Evolutionary conservation across 2,113 vertebrate genomes (phyloP), one percentile per base, ranked within the genome.

Genomic region (Noturus placidus): DNA sequence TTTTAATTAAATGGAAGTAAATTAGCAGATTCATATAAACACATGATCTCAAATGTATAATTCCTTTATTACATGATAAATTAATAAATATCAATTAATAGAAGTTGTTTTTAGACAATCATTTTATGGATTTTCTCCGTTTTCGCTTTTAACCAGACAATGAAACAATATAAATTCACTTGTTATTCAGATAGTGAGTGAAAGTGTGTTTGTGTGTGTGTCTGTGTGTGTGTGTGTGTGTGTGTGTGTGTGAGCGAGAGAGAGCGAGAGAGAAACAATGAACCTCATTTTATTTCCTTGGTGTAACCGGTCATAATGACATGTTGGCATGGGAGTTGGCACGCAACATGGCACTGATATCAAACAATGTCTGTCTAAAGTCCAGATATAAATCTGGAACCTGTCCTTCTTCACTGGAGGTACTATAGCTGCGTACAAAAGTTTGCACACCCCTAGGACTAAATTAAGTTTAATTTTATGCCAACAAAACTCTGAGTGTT

Each of bases 281-380:
- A 88, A 90, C 85, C 81, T 89, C 11, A 13, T 8, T 84, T 82
- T 33, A 13, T 59, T 54, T 88, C 91, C 42, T 46, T 15, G 76
- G 4, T 63, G 83, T 7, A 81, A 50, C 38, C n/a, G 19, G 67
- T 77, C 30, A 87, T 84, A 63, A 87, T 27, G 86, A 33, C 85
- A 85, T 19, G 52, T 5, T 61, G 69, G 42, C 38, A 38, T 9
- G 9, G 35, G 46, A 50, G n/a, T 2, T 52, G 76, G 42, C 74
- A 80, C n/a, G 17, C 15, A 54, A 52, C 74, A 30, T 8, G 63
- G 61, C 33, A 67, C 6, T 80, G 61, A 78, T 65, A 69, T 30
- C 63, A 15, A 63, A 30, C 25, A 63, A 17, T 6, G 17, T 67
- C 79, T 59, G 70, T 83, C 33, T 82, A 83, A 83, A 88, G 78